phyloP scores from a whole-genome alignment of 2,797 vertebrate genomes.

The Crenuchus spilurus region DNA sequence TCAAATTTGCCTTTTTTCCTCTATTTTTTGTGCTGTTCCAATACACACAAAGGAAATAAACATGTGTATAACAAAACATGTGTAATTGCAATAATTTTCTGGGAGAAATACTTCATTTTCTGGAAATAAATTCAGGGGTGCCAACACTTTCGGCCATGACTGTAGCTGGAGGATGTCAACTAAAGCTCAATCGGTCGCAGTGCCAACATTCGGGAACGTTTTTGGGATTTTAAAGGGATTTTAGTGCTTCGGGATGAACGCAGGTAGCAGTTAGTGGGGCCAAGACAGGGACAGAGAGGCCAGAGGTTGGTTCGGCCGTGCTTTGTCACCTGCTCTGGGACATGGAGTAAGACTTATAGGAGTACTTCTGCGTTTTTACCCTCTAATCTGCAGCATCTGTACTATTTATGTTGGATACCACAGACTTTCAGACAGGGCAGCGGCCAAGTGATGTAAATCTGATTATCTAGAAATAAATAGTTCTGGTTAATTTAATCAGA shows the following conservation, averaged over 20 bases:
- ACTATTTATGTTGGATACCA: not conserved
- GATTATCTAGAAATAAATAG: too few species aligned
- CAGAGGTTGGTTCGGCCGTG: not conserved
- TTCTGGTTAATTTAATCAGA: too few species aligned
- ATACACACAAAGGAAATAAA: too few species aligned
- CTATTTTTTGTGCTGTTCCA: too few species aligned
- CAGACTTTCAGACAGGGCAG: too few species aligned
- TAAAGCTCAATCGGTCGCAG: not conserved
- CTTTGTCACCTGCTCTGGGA: not conserved
- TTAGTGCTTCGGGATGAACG: not conserved
- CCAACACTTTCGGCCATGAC: too few species aligned
- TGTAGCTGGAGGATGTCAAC: conserved; percentile 55
- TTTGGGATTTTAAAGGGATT: conserved; percentile 33
- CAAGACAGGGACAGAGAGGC: not conserved
- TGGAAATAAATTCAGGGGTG: too few species aligned
- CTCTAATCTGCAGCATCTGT: not conserved
- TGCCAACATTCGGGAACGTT: conserved; percentile 28
- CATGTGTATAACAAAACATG: too few species aligned
- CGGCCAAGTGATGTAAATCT: too few species aligned
- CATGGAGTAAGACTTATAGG: not conserved
- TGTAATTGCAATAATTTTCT: too few species aligned
- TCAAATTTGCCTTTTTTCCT: too few species aligned
- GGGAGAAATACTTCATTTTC: too few species aligned
- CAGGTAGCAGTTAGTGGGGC: conserved; percentile 17
- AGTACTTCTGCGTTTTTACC: not conserved